Conservation (phyloP, 2,113 vertebrate genomes). For the Casuarius casuarius region DNA sequence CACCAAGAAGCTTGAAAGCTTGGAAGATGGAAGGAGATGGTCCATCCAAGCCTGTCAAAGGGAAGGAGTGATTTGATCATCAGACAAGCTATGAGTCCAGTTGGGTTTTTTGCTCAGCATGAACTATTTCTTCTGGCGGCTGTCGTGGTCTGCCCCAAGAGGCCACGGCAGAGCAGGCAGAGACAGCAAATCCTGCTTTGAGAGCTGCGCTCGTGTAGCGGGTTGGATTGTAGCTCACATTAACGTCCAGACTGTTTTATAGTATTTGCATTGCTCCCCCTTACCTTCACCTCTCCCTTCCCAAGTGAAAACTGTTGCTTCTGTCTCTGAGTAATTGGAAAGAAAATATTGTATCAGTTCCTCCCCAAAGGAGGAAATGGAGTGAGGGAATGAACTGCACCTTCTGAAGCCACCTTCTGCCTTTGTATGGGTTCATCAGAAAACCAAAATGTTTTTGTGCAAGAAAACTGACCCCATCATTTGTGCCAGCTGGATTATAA, state of each 20-base stretch:
- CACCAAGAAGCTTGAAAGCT: accelerated
- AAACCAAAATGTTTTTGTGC: not conserved
- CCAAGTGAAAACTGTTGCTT: not conserved
- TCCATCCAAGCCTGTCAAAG: not conserved
- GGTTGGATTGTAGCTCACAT: not conserved
- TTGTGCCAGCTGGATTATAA: not conserved
- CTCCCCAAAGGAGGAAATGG: not conserved
- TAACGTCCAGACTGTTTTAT: not conserved
- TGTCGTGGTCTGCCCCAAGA: not conserved
- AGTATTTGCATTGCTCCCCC: not conserved
- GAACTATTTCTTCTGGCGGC: not conserved
- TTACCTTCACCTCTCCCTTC: not conserved
- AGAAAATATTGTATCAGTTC: not conserved
- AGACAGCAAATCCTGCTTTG: not conserved
- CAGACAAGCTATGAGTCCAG: not conserved
- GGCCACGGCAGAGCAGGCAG: not conserved
- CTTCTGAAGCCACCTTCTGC: accelerated
- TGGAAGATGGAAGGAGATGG: not conserved
- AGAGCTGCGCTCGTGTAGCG: accelerated
- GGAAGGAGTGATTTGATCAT: accelerated
- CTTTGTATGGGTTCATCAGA: not conserved
- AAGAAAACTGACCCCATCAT: not conserved
- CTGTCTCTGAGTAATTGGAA: not conserved
- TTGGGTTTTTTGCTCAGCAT: not conserved
- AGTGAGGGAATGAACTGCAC: accelerated